Base-by-base conservation (phyloP, 2,113 vertebrate genomes). In the Laticauda laticaudata region DNA sequence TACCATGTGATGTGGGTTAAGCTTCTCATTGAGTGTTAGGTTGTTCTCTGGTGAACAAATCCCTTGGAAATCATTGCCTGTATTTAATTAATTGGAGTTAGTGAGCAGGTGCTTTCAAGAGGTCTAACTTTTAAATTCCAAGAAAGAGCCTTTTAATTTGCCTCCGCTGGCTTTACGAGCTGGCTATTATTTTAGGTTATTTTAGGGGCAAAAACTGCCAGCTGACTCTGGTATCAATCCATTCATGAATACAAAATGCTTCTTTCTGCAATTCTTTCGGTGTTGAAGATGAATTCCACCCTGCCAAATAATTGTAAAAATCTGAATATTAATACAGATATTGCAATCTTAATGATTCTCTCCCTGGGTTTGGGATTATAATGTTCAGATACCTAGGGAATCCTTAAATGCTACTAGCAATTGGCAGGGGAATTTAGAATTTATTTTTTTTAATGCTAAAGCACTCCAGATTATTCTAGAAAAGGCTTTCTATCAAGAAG, bases 311-410 rank as follows among this genome's bases (percentile, higher is more conserved):
- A 51, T 92, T 95, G 29, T 0, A 29, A 93, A 51, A 91, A 94
- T 92, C 43, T 54, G 75, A 89, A 53, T 95, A 86, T 93, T 92
- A 88, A 90, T 48, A 75, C 90, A 92, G 89, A 86, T 94, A 69
- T 91, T 90, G 56, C 69, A 54, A 61, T 92, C 51, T 81, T 23
- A 21, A 89, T 39, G 34, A 56, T 92, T 39, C 4, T 14, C 18
- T 69, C 48, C 23, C 24, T 29, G 29, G 10, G 29, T 88, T 75
- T 23, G n/a, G 26, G 34, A 89, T n/a, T 89, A 81, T 56, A n/a
- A 39, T 56, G 26, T 81, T 81, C 18, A 85, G 87, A 29, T 81
- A 53, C 51, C 55, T 54, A 45, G 53, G 75, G 61, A 89, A 89
- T 89, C 18, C 59, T 69, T 29, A 81, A 89, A 43, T 57, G 92